Conservation (phyloP, 2,888 invertebrate species). For the Hermodice carunculata region DNA sequence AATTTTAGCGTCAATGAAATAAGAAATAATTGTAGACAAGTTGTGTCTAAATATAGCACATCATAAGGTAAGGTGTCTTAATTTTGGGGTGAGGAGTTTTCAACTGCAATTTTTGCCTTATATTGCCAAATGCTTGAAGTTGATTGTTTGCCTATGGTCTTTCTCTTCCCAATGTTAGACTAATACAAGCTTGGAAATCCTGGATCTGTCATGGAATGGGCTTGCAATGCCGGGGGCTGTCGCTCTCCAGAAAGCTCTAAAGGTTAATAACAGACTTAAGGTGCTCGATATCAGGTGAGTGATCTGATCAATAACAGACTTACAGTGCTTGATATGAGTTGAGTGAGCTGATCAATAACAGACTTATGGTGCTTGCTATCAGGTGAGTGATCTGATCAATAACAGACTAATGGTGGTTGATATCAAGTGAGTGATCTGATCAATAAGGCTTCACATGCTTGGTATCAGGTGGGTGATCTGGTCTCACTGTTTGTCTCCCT, state of each 20-base stretch:
- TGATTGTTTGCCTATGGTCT: not conserved
- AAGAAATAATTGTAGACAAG: too few species aligned
- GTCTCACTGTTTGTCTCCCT: too few species aligned
- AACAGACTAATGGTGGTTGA: too few species aligned
- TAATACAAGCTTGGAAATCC: slow-evolving; percentile 58
- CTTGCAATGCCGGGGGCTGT: slow-evolving; percentile 50
- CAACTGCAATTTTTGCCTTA: not conserved
- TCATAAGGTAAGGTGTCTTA: too few species aligned
- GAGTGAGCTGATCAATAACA: slow-evolving; percentile 54
- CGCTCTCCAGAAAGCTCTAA: slow-evolving; percentile 51
- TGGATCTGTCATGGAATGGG: slow-evolving; percentile 66
- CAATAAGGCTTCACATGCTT: slow-evolving; percentile 58
- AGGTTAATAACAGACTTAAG: slow-evolving; percentile 53
- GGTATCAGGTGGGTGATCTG: slow-evolving; percentile 63
- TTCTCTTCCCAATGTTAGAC: slow-evolving; percentile 32
- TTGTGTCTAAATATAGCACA: too few species aligned
- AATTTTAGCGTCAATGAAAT: too few species aligned
- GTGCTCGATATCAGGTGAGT: slow-evolving; percentile 63
- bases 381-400: too few species aligned
- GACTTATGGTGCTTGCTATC: slow-evolving; percentile 59
- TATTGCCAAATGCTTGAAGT: not conserved
- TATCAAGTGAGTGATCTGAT: too few species aligned
- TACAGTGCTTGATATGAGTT: too few species aligned
- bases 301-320: too few species aligned
- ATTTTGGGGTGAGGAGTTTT: not conserved